phyloP scores from a whole-genome alignment of 1,140 invertebrate species.

The Panonychus citri region DNA sequence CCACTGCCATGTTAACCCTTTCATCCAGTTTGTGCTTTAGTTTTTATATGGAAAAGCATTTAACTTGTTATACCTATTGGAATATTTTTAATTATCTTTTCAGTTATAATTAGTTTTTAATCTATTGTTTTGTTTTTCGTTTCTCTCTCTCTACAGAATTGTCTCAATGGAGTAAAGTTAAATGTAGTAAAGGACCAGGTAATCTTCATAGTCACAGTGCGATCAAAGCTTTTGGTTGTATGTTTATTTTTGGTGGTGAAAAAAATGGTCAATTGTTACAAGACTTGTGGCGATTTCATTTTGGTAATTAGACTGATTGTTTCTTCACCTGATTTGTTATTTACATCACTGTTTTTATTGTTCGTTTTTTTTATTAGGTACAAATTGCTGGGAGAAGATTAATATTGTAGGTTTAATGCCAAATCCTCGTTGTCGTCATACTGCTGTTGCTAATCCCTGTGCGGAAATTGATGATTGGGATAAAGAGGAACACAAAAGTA shows the following conservation, averaged over 20 bases:
- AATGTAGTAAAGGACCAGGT: conserved; percentile 34
- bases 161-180: conserved; percentile 40
- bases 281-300: conserved; percentile 67
- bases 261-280: conserved; percentile 41
- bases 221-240: conserved; percentile 45
- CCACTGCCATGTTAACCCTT: no score
- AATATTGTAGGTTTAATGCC: conserved; percentile 40
- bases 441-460: conserved; percentile 17
- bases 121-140: conserved; percentile 1
- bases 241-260: conserved; percentile 64
- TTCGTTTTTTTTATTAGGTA: conserved; percentile 27
- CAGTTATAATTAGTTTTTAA: no score
- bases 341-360: neutral
- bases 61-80: no score
- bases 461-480: conserved; percentile 6
- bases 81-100: no score
- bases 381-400: conserved; percentile 50
- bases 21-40: no score
- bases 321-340: neutral
- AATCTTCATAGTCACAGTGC: conserved; percentile 56
- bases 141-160: no score
- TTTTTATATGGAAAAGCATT: no score
- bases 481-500: conserved; percentile 3
- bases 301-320: conserved; percentile 31
- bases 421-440: conserved; percentile 37